Base-by-base conservation (phyloP, 1,140 invertebrate species). In the Pseudomyrmex sp. region DNA sequence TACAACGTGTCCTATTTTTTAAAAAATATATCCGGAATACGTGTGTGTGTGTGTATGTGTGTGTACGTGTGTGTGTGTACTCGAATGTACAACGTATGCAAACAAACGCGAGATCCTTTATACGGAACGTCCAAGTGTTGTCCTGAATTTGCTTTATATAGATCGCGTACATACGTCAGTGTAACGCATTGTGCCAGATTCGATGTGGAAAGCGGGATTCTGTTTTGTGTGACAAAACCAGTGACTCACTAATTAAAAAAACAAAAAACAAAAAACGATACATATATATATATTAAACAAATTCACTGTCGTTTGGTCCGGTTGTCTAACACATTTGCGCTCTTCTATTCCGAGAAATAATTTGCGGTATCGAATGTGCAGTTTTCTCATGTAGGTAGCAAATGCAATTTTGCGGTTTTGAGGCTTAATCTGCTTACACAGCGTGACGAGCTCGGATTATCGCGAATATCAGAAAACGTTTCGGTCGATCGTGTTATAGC, bases 401-500 rank as follows among this genome's bases (percentile, higher is more conserved):
- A 48, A 80, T 59, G n/a, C 12, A 72, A 48, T 70, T 80, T 80
- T 12, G 66, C 54, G 63, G 2, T 10, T 13, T 44, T 69, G 35
- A 44, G 13, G 59, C 58, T 70, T 80, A 80, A 72, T 72, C 66
- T 20, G 54, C 44, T 80, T 69, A 68, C 56, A 69, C 20, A 50
- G 44, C 18, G 48, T 26, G 26, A 26, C 44, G 76, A 15, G 13
- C 15, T 61, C 8, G 12, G 46, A 80, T 70, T 80, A 70, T 59
- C 54, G 23, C 54, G 18, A 15, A 44, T 35, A 35, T 15, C n/a
- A 80, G 54, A 80, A 80, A 80, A 66, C 66, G 44, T 80, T 80
- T 80, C 20, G 35, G 15, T 59, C 65, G 66, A 79, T 70, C 74
- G 74, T 79, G 46, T 72, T 80, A 48, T 80, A 58, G 65, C 74